Percentiles rank a stretch among this genome's conserved stretches.
These are phyloP conservation scores for Synergus umbraculus DNA, from an alignment of 2,888 invertebrate genomes.

Conservation along the genomic window DNA sequence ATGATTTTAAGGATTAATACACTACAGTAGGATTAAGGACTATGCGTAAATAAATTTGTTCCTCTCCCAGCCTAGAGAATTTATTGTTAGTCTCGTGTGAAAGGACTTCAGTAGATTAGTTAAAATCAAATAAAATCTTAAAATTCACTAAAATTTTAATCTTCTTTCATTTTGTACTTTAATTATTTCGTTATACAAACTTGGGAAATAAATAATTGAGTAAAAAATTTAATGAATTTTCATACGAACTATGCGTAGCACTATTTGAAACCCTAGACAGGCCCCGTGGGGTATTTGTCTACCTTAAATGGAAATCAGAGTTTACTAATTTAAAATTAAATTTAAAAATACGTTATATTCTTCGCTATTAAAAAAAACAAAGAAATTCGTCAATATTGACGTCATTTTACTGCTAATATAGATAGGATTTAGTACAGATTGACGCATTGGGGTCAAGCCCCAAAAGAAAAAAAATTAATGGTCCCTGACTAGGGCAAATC, in stretches of 20 bases:
- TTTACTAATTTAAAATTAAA: too few species aligned
- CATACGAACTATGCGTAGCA: neutral
- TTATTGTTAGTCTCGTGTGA: conserved; percentile 25
- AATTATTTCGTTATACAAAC: neutral
- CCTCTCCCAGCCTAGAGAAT: conserved; percentile 60
- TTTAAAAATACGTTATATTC: too few species aligned
- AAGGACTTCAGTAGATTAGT: neutral
- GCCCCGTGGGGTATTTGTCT: too few species aligned
- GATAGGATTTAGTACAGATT: too few species aligned
- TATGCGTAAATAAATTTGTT: conserved; percentile 51
- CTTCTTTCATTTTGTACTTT: neutral
- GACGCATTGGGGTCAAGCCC: too few species aligned
- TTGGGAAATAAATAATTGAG: neutral
- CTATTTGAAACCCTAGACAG: neutral
- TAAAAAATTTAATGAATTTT: neutral
- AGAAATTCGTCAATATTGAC: too few species aligned
- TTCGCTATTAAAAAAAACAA: too few species aligned
- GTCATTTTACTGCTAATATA: too few species aligned
- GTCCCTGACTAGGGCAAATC: too few species aligned
- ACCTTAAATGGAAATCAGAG: too few species aligned
- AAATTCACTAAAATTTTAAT: neutral
- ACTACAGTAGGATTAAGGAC: conserved; percentile 45
- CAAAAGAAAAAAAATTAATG: too few species aligned
- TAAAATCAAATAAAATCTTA: neutral
- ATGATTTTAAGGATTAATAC: conserved; percentile 16